Conservation (phyloP, 2,888 invertebrate genomes). For the Hypena proboscidalis region DNA sequence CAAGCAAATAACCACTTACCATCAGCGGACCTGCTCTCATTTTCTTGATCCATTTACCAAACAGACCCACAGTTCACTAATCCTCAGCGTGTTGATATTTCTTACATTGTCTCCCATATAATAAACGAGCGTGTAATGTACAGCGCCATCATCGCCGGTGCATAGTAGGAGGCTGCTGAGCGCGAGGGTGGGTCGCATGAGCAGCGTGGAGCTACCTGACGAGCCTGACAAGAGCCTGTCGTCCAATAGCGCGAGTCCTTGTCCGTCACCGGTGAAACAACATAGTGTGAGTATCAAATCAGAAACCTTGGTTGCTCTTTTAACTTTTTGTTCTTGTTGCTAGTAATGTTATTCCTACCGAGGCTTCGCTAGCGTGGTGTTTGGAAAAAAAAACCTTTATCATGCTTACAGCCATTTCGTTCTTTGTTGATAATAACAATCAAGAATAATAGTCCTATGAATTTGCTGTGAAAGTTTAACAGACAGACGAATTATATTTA, state of each 20-base stretch:
- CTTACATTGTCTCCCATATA: slow-evolving; percentile 4
- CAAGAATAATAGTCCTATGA: too few relatives aligned
- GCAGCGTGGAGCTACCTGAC: slow-evolving; percentile 96
- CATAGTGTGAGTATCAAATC: slow-evolving; percentile 68
- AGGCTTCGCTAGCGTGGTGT: too few relatives aligned
- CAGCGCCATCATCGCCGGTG: slow-evolving; percentile 96
- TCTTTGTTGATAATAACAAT: too few relatives aligned
- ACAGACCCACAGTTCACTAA: slow-evolving; percentile 11
- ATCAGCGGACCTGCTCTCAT: too few relatives aligned
- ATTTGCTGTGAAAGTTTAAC: too few relatives aligned
- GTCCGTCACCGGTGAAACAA: slow-evolving; percentile 93
- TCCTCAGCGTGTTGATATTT: slow-evolving; percentile 8
- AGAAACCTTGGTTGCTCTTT: too few relatives aligned
- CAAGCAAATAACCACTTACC: too few relatives aligned
- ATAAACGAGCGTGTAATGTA: slow-evolving; percentile 39
- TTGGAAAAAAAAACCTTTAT: too few relatives aligned
- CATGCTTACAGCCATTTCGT: too few relatives aligned
- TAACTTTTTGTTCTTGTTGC: too few relatives aligned
- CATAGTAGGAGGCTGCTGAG: slow-evolving; percentile 93
- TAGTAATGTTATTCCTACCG: background rate
- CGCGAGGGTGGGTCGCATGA: slow-evolving; percentile 94
- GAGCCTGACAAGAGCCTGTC: slow-evolving; percentile 96
- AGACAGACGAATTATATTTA: too few relatives aligned
- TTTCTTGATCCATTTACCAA: too few relatives aligned
- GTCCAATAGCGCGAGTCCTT: slow-evolving; percentile 96